These are phyloP conservation scores for Phoxinus dragarum DNA, from an alignment of 2,797 vertebrate species.

Conservation along the genomic window DNA sequence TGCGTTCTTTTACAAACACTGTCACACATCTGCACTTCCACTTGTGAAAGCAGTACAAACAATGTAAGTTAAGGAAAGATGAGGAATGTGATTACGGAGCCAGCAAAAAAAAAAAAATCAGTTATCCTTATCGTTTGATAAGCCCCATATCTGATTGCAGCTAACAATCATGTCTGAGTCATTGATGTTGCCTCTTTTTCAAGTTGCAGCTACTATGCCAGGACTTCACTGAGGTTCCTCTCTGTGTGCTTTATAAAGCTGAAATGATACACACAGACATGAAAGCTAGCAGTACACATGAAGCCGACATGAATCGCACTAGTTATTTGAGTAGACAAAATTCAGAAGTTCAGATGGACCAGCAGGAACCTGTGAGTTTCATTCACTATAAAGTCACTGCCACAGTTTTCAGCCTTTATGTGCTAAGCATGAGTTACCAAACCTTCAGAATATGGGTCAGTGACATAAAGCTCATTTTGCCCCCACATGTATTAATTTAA, in stretches of 20 bases:
- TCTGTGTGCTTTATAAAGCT: constrained; percentile 38
- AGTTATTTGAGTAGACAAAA: not conserved
- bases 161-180: constrained; percentile 29
- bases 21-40: constrained; percentile 24
- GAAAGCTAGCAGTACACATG: constrained; percentile 21
- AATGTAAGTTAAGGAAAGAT: constrained; percentile 21
- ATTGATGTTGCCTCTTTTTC: constrained; percentile 24
- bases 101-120: constrained; percentile 11
- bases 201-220: constrained; percentile 14
- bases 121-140: not conserved
- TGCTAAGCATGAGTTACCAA: constrained; percentile 2
- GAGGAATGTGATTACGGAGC: constrained; percentile 28
- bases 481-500: not conserved
- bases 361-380: not conserved
- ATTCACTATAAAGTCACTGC: constrained; percentile 42
- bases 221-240: constrained; percentile 11
- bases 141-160: constrained; percentile 27
- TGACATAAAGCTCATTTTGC: not conserved
- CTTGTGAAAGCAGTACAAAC: constrained; percentile 5
- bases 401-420: constrained; percentile 33
- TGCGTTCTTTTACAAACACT: not conserved
- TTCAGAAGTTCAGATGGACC: not conserved
- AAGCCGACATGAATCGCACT: not conserved
- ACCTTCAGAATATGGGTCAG: constrained; percentile 16
- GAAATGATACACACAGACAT: not conserved